A percentile compares a stretch with the other conserved stretches of the same genome.
These are phyloP conservation scores for Odontamblyopus rebecca DNA, from an alignment of 2,797 vertebrate species.

Conservation along the genomic window DNA sequence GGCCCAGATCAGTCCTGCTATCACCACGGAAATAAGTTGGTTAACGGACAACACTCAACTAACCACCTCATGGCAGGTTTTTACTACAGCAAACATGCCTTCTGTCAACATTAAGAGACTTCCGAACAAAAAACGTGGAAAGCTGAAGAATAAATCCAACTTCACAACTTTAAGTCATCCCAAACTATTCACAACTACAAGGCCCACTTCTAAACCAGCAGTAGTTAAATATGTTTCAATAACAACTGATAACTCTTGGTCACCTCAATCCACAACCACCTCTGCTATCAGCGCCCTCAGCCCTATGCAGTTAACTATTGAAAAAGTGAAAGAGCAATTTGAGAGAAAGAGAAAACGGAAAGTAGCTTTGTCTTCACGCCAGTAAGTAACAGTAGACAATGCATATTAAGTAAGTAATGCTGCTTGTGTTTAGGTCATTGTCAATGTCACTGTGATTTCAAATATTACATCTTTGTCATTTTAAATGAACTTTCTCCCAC, in stretches of 20 bases:
- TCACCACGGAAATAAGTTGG: not conserved
- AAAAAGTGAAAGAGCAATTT: conserved; percentile 57
- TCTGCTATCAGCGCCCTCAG: conserved; percentile 28
- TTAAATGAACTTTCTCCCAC: conserved; percentile 31
- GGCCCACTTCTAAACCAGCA: not conserved
- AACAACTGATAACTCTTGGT: conserved; percentile 16
- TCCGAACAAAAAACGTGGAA: conserved; percentile 40
- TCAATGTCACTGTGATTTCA: conserved; percentile 6
- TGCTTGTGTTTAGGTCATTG: conserved; percentile 5
- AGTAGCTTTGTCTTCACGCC: conserved; percentile 11
- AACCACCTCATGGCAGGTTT: conserved; percentile 31
- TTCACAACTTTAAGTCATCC: not conserved
- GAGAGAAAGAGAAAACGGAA: conserved; percentile 67
- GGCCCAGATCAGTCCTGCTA: not conserved
- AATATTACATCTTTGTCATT: conserved; percentile 7
- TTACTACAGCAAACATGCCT: conserved; percentile 25
- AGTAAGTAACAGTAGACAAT: conserved; percentile 10
- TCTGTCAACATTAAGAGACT: conserved; percentile 23
- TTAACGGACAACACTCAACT: conserved; percentile 19
- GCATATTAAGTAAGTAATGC: conserved; percentile 9
- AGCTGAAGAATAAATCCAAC: conserved; percentile 22
- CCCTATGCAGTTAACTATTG: conserved; percentile 56
- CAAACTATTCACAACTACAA: conserved; percentile 35
- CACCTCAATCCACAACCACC: conserved; percentile 15
- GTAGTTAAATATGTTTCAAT: not conserved